phyloP scores from a whole-genome alignment of 2,797 vertebrate genomes.

The Cygnus olor region DNA sequence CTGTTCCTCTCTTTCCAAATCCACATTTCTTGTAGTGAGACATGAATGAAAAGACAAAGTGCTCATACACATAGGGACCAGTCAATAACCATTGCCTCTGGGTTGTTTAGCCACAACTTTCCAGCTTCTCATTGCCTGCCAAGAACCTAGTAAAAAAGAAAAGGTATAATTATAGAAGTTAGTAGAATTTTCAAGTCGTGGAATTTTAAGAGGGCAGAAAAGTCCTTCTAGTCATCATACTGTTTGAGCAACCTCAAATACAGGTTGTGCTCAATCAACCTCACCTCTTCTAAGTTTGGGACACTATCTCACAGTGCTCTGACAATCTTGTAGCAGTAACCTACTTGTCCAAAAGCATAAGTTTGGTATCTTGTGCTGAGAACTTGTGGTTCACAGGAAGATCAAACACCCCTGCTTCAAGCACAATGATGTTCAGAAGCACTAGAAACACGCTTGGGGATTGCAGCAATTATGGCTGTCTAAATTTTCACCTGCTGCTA shows the following conservation, averaged over 20 bases:
- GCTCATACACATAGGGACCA: background rate
- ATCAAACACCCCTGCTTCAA: background rate
- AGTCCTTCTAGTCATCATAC: background rate
- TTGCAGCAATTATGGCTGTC: background rate
- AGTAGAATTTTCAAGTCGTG: background rate
- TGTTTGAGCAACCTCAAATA: background rate
- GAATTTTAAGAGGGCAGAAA: background rate
- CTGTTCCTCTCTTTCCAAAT: background rate
- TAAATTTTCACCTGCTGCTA: background rate
- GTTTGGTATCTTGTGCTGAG: background rate
- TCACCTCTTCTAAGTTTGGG: accelerated
- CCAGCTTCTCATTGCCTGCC: background rate
- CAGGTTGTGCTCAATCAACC: background rate
- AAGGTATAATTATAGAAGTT: background rate
- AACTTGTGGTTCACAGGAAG: background rate
- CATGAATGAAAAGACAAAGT: background rate
- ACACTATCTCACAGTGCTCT: background rate
- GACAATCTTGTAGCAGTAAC: accelerated
- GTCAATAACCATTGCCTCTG: background rate
- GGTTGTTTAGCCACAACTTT: background rate
- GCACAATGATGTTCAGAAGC: background rate
- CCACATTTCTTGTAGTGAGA: background rate
- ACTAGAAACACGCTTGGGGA: background rate
- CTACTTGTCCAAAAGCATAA: accelerated
- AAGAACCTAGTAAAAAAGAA: background rate